Conservation (phyloP, 2,888 invertebrate species). For the Andrena flavipes region DNA sequence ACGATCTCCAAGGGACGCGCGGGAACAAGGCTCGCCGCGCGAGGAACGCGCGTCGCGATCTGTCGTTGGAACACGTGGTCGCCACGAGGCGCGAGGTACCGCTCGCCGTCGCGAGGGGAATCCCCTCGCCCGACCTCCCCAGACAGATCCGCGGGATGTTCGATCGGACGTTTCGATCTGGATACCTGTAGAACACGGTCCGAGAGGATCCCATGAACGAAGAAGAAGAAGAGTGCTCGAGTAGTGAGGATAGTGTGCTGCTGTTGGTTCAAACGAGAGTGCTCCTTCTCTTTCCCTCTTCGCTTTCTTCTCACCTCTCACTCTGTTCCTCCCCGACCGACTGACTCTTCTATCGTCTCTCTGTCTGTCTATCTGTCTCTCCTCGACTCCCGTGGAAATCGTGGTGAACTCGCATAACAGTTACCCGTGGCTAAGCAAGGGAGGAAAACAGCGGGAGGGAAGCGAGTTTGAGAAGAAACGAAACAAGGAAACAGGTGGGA, state of each 20-base stretch:
- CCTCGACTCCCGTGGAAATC: constrained; percentile 5
- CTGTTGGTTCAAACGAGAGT: constrained; percentile 59
- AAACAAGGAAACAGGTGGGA: constrained; percentile 45
- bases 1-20: not conserved
- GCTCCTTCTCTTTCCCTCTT: constrained; percentile 28
- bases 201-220: constrained; percentile 10
- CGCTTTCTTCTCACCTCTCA: constrained; percentile 28
- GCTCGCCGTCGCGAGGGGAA: not conserved
- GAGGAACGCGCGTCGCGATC: constrained; percentile 40
- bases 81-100: constrained; percentile 62
- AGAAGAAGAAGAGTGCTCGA: constrained; percentile 62
- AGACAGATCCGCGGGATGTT: constrained; percentile 61
- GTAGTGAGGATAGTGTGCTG: constrained; percentile 69
- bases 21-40: constrained; percentile 8
- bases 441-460: not conserved
- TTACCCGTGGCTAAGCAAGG: not conserved
- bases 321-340: constrained; percentile 28
- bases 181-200: constrained; percentile 40
- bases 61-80: constrained; percentile 62
- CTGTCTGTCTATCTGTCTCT: constrained; percentile 6
- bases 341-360: constrained; percentile 10
- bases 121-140: not conserved
- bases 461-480: not conserved
- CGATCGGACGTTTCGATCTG: constrained; percentile 68
- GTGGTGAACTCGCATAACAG: constrained; percentile 43